Conservation (phyloP, 2,797 vertebrate species). For the Pachyuromys duprasi region DNA sequence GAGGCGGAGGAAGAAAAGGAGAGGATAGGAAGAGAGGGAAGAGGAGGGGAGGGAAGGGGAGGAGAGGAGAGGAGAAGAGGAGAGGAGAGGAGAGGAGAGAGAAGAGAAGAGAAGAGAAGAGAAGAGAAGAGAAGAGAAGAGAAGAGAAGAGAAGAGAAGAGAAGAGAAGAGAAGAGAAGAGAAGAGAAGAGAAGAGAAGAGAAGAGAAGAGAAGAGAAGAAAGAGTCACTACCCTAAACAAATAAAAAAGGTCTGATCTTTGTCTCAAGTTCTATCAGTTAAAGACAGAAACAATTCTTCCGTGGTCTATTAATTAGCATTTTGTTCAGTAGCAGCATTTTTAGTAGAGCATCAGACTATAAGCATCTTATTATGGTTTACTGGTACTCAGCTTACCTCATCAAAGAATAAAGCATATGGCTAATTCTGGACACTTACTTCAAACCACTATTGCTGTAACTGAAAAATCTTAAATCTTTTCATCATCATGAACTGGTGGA, state of each 20-base stretch:
- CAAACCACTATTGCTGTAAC: not conserved
- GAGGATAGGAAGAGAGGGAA: too few species aligned
- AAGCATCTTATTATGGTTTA: not conserved
- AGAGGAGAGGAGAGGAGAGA: not conserved
- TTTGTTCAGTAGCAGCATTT: constrained; percentile 37
- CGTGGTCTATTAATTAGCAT: not conserved
- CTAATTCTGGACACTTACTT: not conserved
- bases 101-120: not conserved
- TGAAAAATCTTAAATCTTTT: not conserved
- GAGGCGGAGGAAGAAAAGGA: too few species aligned
- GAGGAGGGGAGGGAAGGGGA: too few species aligned
- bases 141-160: too few species aligned
- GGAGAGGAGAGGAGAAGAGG: not conserved
- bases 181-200: too few species aligned
- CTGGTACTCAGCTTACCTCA: not conserved
- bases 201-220: not conserved
- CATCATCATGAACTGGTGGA: not conserved
- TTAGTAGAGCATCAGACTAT: not conserved
- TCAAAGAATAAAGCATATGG: not conserved
- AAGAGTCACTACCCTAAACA: not conserved
- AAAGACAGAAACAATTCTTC: not conserved
- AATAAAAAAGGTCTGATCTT: not conserved
- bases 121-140: too few species aligned
- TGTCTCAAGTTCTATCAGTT: not conserved
- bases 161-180: not conserved